Conservation (phyloP, 2,888 invertebrate species). For the Dysmachus trigonus region DNA sequence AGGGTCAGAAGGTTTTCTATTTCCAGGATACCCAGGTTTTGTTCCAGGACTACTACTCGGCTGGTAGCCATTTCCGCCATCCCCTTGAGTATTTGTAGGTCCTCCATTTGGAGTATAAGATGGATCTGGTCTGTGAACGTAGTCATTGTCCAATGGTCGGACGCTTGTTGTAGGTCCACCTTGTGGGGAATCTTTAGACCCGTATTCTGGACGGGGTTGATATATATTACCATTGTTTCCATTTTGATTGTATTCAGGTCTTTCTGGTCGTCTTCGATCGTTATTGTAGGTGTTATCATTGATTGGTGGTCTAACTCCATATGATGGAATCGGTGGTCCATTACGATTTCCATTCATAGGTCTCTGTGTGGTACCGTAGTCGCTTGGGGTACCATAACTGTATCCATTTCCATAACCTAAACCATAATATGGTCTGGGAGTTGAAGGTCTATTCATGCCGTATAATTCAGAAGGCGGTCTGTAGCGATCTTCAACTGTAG, state of each 20-base stretch:
- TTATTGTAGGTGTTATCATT: not conserved
- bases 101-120: not conserved
- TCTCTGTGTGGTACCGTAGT: constrained; percentile 23
- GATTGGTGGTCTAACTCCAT: not conserved
- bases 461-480: constrained; percentile 53
- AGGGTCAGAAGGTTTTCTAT: not conserved
- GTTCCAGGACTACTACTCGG: not conserved
- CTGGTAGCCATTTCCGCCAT: not conserved
- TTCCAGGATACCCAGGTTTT: not conserved
- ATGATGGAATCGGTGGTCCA: not conserved
- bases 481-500: constrained; percentile 59
- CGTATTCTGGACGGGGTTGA: constrained; percentile 8
- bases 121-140: constrained; percentile 44
- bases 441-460: constrained; percentile 49
- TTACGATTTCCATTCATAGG: not conserved
- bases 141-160: constrained; percentile 29
- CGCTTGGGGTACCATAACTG: constrained; percentile 59
- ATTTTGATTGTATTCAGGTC: constrained; percentile 7
- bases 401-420: constrained; percentile 62
- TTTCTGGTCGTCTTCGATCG: not conserved
- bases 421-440: constrained; percentile 60
- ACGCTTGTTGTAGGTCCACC: constrained; percentile 10
- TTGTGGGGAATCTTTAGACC: not conserved
- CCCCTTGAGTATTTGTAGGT: not conserved
- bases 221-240: constrained; percentile 25